phyloP scores from a whole-genome alignment of 2,113 vertebrate genomes.

The Heptranchias perlo region DNA sequence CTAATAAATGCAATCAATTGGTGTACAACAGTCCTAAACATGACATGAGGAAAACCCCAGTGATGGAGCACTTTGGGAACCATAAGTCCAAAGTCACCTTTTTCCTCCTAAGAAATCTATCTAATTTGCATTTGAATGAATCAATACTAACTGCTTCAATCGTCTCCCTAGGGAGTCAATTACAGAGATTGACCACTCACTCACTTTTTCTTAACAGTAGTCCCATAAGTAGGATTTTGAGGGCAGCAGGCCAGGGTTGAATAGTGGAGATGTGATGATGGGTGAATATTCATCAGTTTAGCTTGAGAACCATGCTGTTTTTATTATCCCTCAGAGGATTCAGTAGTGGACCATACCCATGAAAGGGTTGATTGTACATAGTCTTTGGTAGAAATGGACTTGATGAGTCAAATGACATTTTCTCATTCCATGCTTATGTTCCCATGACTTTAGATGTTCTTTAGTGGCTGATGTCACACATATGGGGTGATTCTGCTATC shows the following conservation, averaged over 20 bases:
- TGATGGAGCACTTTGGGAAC: not conserved
- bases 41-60: not conserved
- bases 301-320: not conserved
- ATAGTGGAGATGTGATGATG: not conserved
- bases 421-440: not conserved
- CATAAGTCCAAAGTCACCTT: not conserved
- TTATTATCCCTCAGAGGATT: not conserved
- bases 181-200: not conserved
- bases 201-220: not conserved
- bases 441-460: not conserved
- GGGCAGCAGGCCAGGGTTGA: too few relatives aligned
- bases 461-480: not conserved
- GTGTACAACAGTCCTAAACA: not conserved
- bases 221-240: not conserved
- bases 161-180: not conserved
- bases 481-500: not conserved
- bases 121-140: not conserved
- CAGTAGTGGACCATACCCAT: not conserved
- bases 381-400: not conserved
- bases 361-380: not conserved
- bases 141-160: not conserved
- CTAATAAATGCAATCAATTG: not conserved
- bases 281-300: not conserved
- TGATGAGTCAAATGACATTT: not conserved
- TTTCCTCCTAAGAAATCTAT: conserved; percentile 21